Percentiles rank a stretch among this genome's conserved stretches.
Conservation (phyloP, 2,797 vertebrate genomes). For the Mormyrus hasselquistii region DNA sequence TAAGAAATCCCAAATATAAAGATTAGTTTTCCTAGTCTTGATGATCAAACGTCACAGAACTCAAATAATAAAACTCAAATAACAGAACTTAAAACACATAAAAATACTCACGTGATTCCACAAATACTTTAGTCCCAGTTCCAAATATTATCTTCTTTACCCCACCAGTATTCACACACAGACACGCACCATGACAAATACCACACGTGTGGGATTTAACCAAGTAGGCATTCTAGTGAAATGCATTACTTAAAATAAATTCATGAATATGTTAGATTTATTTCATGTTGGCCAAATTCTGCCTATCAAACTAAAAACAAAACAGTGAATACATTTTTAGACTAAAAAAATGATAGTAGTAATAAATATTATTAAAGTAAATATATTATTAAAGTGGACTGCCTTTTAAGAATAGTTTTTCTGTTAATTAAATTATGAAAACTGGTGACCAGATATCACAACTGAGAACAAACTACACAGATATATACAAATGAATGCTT, state of each 20-base stretch:
- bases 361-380: neutral
- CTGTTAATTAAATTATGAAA: neutral
- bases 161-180: neutral
- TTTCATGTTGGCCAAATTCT: neutral
- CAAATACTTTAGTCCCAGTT: conserved; percentile 4
- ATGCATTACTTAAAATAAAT: neutral
- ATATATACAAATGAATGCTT: neutral
- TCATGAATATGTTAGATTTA: neutral
- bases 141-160: conserved; percentile 1
- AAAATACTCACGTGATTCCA: neutral
- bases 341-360: neutral
- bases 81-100: neutral
- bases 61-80: neutral
- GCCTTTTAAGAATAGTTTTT: neutral
- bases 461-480: neutral
- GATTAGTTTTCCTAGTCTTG: neutral
- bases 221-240: neutral
- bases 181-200: conserved; percentile 19
- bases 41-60: neutral
- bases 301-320: neutral
- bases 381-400: neutral
- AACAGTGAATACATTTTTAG: neutral
- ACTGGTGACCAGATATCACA: neutral
- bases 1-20: neutral
- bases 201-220: neutral